These are phyloP conservation scores for Ypsolopha scabrella DNA, from an alignment of 2,888 invertebrate species.

Conservation along the genomic window DNA sequence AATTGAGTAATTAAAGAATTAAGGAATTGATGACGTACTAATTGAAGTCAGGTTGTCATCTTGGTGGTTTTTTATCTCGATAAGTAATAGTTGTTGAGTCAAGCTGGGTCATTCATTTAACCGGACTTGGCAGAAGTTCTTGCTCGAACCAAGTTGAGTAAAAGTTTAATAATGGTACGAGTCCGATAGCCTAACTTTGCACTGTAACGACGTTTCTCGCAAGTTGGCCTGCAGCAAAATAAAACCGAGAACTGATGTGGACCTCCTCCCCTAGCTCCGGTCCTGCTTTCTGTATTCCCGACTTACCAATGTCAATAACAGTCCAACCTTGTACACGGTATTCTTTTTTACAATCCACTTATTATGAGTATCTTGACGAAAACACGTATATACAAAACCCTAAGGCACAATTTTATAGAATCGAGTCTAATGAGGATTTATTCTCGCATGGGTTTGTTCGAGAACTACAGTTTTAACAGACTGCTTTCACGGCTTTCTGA, in stretches of 20 bases:
- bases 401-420: neutral
- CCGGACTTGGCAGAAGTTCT: constrained; percentile 14
- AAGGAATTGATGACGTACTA: too few relatives aligned
- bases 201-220: constrained; percentile 31
- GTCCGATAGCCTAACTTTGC: constrained; percentile 42
- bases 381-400: neutral
- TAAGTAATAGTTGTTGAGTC: too few relatives aligned
- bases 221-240: constrained; percentile 34
- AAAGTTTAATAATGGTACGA: constrained; percentile 53
- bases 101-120: too few relatives aligned
- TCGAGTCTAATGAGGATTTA: neutral
- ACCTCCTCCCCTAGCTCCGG: neutral
- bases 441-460: neutral
- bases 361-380: too few relatives aligned
- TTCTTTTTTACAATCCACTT: too few relatives aligned
- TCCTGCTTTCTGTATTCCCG: neutral
- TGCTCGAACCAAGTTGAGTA: constrained; percentile 35
- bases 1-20: neutral
- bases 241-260: constrained; percentile 25
- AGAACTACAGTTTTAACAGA: neutral
- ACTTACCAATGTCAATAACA: constrained; percentile 4
- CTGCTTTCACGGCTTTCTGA: neutral
- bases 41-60: too few relatives aligned
- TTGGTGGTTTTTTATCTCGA: too few relatives aligned
- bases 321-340: neutral